phyloP scores from a whole-genome alignment of 1,140 invertebrate species.

The Penaeus chinensis region DNA sequence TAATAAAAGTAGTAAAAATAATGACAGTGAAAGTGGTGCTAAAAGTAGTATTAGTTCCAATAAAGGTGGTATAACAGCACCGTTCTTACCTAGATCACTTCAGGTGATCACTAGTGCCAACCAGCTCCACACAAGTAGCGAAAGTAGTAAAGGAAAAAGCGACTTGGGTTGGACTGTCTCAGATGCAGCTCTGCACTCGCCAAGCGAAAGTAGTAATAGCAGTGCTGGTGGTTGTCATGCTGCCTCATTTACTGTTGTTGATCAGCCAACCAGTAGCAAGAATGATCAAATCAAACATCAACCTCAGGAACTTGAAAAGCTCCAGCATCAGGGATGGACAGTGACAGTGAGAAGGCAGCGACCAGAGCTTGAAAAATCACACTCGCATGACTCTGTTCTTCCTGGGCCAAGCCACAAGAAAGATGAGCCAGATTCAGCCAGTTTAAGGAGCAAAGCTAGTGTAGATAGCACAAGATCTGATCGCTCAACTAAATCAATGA shows the following conservation, averaged over 20 bases:
- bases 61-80: constrained; percentile 15
- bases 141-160: constrained; percentile 19
- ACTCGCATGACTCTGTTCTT: constrained; percentile 32
- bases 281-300: constrained; percentile 16
- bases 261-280: constrained; percentile 42
- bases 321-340: constrained; percentile 46
- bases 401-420: constrained; percentile 25
- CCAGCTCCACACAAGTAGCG: neutral
- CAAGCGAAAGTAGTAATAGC: constrained; percentile 40
- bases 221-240: constrained; percentile 23
- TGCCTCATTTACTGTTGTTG: constrained; percentile 36
- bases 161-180: constrained; percentile 43
- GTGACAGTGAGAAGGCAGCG: constrained; percentile 35
- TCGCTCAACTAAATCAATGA: constrained; percentile 51
- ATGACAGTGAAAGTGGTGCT: constrained; percentile 10
- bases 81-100: constrained; percentile 29
- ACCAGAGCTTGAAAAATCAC: constrained; percentile 46
- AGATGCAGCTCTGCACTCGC: constrained; percentile 37
- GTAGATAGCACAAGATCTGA: constrained; percentile 49
- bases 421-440: constrained; percentile 43
- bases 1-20: constrained; percentile 4
- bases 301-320: constrained; percentile 25
- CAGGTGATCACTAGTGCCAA: constrained; percentile 32
- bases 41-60: constrained; percentile 22
- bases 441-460: constrained; percentile 47